Evolutionary conservation across 2,888 invertebrate genomes (phyloP).

Genomic region (Cerastoderma edule): DNA sequence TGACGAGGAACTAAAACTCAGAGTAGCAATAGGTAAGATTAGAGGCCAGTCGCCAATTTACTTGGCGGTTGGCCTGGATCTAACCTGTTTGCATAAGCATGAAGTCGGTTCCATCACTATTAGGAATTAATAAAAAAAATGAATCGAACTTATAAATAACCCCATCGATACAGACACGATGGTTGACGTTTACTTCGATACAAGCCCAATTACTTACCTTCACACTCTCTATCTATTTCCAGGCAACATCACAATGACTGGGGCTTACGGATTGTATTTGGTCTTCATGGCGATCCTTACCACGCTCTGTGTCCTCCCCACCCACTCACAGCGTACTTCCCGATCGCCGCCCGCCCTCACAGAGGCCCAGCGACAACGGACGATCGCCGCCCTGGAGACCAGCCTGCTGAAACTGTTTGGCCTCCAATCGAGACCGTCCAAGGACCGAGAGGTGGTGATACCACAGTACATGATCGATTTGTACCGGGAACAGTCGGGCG

Average conservation of each 20-base stretch:
- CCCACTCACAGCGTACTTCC: slow-evolving; percentile 37
- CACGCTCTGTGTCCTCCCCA: slow-evolving; percentile 55
- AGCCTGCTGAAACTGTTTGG: slow-evolving; percentile 88
- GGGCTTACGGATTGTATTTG: slow-evolving; percentile 66
- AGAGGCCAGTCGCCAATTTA: too few relatives aligned
- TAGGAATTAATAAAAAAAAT: too few relatives aligned
- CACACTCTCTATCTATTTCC: too few relatives aligned
- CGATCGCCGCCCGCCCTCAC: slow-evolving; percentile 50
- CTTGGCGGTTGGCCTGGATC: too few relatives aligned
- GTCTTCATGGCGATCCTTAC: slow-evolving; percentile 68
- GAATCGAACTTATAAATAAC: too few relatives aligned
- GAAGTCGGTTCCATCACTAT: too few relatives aligned
- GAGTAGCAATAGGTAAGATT: too few relatives aligned
- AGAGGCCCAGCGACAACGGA: slow-evolving; percentile 65
- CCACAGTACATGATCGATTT: slow-evolving; percentile 93
- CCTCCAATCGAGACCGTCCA: slow-evolving; percentile 86
- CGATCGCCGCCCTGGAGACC: slow-evolving; percentile 86
- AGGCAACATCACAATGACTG: slow-evolving; percentile 79
- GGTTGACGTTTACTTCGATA: too few relatives aligned
- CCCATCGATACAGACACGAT: too few relatives aligned
- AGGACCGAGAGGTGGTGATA: slow-evolving; percentile 86
- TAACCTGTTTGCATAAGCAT: too few relatives aligned
- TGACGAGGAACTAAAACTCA: too few relatives aligned
- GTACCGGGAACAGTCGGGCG: slow-evolving; percentile 89
- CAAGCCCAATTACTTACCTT: too few relatives aligned